Evolutionary conservation across 2,797 vertebrate genomes (phyloP).

Genomic region (Schizothorax lantsangensis): DNA sequence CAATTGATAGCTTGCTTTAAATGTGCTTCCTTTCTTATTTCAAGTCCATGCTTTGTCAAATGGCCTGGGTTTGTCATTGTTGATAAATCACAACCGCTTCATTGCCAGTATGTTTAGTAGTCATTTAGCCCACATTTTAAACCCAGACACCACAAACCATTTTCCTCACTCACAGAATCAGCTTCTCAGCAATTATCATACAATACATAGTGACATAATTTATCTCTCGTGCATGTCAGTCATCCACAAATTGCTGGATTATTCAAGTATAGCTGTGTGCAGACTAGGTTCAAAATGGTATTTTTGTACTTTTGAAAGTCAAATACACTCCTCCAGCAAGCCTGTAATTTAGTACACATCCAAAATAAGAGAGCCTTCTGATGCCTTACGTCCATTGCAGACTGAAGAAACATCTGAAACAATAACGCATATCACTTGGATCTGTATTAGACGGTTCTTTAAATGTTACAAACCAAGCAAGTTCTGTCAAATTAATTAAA

Average conservation of each 20-base stretch:
- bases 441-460: background rate
- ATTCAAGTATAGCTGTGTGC: background rate
- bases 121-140: background rate
- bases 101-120: background rate
- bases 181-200: conserved; percentile 4
- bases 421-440: background rate
- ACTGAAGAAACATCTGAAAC: background rate
- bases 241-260: conserved; percentile 17
- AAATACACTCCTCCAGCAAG: conserved; percentile 7
- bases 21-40: background rate
- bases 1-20: background rate
- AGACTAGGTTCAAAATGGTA: background rate
- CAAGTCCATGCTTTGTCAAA: background rate
- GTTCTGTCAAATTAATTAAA: background rate
- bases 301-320: conserved; percentile 5
- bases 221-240: background rate
- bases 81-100: background rate
- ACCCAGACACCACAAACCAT: conserved; percentile 1
- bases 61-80: background rate
- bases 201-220: background rate
- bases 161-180: background rate
- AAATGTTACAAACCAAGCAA: background rate
- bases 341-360: conserved; percentile 7
- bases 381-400: background rate
- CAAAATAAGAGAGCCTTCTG: background rate